Conservation (phyloP, 2,113 vertebrate species). For the Notiomystis cincta region DNA sequence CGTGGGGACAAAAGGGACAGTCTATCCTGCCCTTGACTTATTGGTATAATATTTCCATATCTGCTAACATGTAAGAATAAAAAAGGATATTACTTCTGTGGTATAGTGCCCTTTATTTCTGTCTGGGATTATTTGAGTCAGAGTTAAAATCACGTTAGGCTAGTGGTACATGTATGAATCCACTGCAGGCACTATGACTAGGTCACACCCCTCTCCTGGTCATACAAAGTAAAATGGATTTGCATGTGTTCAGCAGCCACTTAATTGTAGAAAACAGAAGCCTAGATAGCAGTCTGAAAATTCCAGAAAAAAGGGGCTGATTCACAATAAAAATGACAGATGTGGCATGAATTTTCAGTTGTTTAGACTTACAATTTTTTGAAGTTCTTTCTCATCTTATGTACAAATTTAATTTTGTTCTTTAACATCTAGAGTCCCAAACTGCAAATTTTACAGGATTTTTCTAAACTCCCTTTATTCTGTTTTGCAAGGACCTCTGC, state of each 20-base stretch:
- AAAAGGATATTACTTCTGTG: not conserved
- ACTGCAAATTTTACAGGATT: not conserved
- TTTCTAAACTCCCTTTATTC: not conserved
- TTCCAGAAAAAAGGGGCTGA: not conserved
- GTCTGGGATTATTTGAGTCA: not conserved
- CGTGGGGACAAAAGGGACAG: not conserved
- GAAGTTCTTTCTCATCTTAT: not conserved
- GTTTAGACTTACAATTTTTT: not conserved
- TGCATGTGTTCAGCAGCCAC: not conserved
- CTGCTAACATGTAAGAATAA: not conserved
- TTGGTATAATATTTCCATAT: not conserved
- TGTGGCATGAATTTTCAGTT: not conserved
- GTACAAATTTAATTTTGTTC: not conserved
- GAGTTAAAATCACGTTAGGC: not conserved
- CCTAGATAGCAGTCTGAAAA: not conserved
- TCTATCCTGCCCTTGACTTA: not conserved
- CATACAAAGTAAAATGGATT: not conserved
- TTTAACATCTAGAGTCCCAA: not conserved
- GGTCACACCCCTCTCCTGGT: not conserved
- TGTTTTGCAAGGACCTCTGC: not conserved
- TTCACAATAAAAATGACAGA: not conserved
- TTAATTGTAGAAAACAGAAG: not conserved
- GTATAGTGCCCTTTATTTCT: not conserved
- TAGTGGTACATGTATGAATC: not conserved
- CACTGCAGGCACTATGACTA: not conserved